Percentiles rank a stretch among this genome's conserved stretches.
phyloP scores from a whole-genome alignment of 1,140 invertebrate species.

The Sycophaga agraensis region DNA sequence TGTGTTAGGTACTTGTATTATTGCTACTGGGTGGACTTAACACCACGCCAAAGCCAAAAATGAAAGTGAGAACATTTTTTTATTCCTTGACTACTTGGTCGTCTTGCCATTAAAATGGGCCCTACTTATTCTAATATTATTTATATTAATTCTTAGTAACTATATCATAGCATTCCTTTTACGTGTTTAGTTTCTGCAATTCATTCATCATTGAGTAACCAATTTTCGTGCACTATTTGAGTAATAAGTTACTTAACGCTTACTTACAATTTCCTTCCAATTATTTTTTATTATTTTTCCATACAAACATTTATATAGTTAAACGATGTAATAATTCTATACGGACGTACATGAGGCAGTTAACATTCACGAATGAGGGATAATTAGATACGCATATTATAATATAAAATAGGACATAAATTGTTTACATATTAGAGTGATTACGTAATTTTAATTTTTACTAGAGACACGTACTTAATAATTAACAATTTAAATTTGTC shows the following conservation, averaged over 20 bases:
- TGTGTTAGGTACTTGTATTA: constrained; percentile 24
- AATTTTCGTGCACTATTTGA: not conserved
- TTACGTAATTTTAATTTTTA: no score
- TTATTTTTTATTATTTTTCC: constrained; percentile 9
- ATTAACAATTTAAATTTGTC: no score
- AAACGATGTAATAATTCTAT: constrained; percentile 13
- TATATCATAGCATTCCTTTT: not conserved
- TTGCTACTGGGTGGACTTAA: constrained; percentile 18
- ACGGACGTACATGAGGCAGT: constrained; percentile 10
- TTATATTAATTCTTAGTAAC: not conserved
- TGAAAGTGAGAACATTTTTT: constrained; percentile 1
- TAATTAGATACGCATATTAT: not conserved
- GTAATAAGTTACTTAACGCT: constrained; percentile 36
- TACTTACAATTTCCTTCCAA: not conserved
- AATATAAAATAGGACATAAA: no score
- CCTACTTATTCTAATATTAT: constrained; percentile 13
- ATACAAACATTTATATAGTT: constrained; percentile 37
- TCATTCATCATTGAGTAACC: not conserved
- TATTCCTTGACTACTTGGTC: constrained; percentile 20
- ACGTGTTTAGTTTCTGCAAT: not conserved
- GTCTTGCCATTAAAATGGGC: constrained; percentile 13
- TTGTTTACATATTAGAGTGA: no score
- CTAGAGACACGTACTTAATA: no score
- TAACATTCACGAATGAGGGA: constrained; percentile 13
- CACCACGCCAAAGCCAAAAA: constrained; percentile 1